A percentile compares a stretch with the other conserved stretches of the same genome.
Conservation (phyloP, 2,888 invertebrate species). For the Tridacna crocea region DNA sequence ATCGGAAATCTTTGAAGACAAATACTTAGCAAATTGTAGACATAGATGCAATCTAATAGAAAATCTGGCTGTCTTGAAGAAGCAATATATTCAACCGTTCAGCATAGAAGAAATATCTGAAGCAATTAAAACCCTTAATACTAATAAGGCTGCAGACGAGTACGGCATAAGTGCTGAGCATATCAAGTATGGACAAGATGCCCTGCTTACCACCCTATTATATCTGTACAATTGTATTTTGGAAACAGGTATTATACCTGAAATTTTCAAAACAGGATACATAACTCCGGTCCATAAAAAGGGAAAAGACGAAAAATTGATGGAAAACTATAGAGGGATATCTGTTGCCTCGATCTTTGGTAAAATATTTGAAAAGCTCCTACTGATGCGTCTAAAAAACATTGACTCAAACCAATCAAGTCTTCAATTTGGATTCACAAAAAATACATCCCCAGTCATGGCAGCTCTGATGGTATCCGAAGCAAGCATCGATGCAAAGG, state of each 20-base stretch:
- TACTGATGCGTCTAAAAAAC: neutral
- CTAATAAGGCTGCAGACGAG: conserved; percentile 11
- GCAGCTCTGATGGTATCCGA: too few species aligned
- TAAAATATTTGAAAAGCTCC: too few species aligned
- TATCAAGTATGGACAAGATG: neutral
- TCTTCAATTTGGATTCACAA: neutral
- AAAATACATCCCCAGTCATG: too few species aligned
- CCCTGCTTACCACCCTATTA: too few species aligned
- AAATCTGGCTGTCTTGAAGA: neutral
- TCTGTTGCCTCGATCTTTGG: too few species aligned
- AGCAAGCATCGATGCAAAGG: too few species aligned
- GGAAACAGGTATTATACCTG: too few species aligned
- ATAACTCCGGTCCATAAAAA: too few species aligned
- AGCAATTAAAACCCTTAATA: conserved; percentile 20
- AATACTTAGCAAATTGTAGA: neutral
- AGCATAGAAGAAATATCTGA: neutral
- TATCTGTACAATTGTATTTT: neutral
- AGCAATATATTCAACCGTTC: too few species aligned
- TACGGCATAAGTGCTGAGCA: conserved; percentile 18
- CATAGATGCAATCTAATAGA: neutral
- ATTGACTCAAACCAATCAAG: neutral
- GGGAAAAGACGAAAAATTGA: too few species aligned
- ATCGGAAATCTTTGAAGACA: neutral
- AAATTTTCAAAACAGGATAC: neutral
- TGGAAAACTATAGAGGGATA: too few species aligned